Base-by-base conservation (phyloP, 64 coral and sea anemone genomes). In the Orbicella faveolata region DNA sequence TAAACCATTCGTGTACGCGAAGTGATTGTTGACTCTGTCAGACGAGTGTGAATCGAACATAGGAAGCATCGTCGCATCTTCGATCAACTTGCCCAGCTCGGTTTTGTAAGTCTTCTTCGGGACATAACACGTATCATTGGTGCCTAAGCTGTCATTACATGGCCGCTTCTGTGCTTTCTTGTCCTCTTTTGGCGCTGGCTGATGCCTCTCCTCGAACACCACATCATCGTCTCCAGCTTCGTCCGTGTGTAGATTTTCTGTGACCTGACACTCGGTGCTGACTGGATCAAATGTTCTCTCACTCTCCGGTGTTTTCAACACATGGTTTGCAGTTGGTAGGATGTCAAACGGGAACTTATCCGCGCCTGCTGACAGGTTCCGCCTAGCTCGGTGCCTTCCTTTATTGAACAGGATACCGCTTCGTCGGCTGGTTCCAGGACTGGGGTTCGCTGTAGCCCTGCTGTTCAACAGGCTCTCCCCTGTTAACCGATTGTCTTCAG, bases 331-430 rank as follows among this genome's bases (percentile, higher is more conserved):
- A 34, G 87, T 34, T 30, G 52, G 9, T 35, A 78, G 2, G 16
- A 74, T 41, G 21, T 83, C 92, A 6, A 79, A 52, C 2, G 55
- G 65, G 37, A 64, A 79, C 39, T 90, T 86, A 25, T 95, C 89
- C 26, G 57, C 90, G 18, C 73, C 69, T 2, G 68, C 83, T 33
- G 74, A 84, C 30, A 94, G 69, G 70, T 95, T 99, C 52, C 94
- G 84, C 59, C 94, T 92, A 4, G 90, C 94, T 18, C 97, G 77
- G 80, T 92, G 83, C 18, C 94, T 84, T 36, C 94, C 94, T 74
- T 99, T 99, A 65, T 99, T 99, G 75, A 99, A 99, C 57, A 99
- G 88, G 37, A 99, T 99, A 3, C 97, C 97, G 82, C 97, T 99
- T 34, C 94, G 89, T 35, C 97, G 89, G 63, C 94, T 99, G 59